A percentile compares a stretch with the other conserved stretches of the same genome.
phyloP scores from a whole-genome alignment of 2,888 invertebrate species.

The Drosophila fulvimacula region DNA sequence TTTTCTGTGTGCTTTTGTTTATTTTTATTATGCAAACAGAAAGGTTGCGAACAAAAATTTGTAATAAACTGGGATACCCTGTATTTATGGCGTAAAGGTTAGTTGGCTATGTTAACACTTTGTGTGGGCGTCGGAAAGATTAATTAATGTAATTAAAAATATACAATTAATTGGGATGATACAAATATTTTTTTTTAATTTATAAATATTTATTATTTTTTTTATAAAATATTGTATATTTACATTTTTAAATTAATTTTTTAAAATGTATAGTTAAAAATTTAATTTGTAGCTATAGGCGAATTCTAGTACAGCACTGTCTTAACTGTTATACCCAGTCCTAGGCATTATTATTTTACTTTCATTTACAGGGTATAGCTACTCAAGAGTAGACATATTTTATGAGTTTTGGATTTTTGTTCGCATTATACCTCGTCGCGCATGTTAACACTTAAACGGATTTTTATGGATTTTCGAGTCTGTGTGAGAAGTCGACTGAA shows the following conservation, averaged over 20 bases:
- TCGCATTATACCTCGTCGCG: conserved; percentile 34
- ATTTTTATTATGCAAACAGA: conserved; percentile 20
- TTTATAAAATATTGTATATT: too few relatives aligned
- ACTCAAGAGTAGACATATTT: conserved; percentile 25
- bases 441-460: conserved; percentile 66
- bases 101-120: background rate
- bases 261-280: too few relatives aligned
- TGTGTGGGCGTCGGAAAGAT: background rate
- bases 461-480: conserved; percentile 53
- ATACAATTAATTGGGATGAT: too few relatives aligned
- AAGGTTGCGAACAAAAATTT: conserved; percentile 3
- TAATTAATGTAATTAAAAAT: too few relatives aligned
- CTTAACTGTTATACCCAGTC: conserved; percentile 5
- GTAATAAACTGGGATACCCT: conserved; percentile 3
- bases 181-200: too few relatives aligned
- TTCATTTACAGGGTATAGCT: conserved; percentile 8
- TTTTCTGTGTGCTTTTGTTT: conserved; percentile 34
- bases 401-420: conserved; percentile 28
- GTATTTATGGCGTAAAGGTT: background rate
- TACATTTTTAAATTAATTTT: too few relatives aligned
- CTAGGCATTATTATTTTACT: background rate
- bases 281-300: too few relatives aligned
- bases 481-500: conserved; percentile 30
- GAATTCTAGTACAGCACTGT: too few relatives aligned
- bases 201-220: too few relatives aligned